Evolutionary conservation across 35 echinoderm and acorn worm genomes (phyloP), one percentile per base, ranked within the genome.

Genomic region (Chiridota heheva): DNA sequence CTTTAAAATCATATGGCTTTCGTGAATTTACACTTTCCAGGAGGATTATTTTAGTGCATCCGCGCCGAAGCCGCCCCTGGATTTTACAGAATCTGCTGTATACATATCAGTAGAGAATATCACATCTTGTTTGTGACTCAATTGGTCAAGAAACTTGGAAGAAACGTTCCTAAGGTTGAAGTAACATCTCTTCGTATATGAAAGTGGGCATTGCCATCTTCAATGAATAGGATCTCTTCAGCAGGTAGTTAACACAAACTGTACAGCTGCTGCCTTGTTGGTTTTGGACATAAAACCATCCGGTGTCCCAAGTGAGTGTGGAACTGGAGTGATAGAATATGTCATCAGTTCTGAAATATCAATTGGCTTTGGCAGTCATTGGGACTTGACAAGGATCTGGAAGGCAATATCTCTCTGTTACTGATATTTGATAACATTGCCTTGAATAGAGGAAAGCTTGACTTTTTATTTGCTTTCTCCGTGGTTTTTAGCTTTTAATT

Each of bases 201-300:
- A 34, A 86, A 86, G 5, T 40, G 36, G n/a, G n/a, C n/a, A n/a
- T n/a, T n/a, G n/a, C n/a, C n/a, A n/a, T n/a, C n/a, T n/a, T n/a
- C n/a, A n/a, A 86, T 74, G 66, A 77, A 74, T 18, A 73, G 66
- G 30, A 65, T 83, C 31, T 47, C 80, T 47, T 36, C 2, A 71
- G 80, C 4, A 45, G 17, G 28, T 30, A 28, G 31, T 39, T 15
- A 17, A 76, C 45, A 84, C 4, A 38, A 43, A 40, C 24, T 74
- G 67, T 17, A 84, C 66, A 56, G 67, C 5, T 60, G 66, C 68
- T 12, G 81, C 67, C 47, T 84, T 84, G 68, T 72, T 72, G 13
- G 67, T 84, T 37, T 73, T 74, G 5, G 81, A 65, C 81, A 84
- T 73, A 42, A 32, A 75, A 12, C 81, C 81, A 84, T 75, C 81